Evolutionary conservation across 2,113 vertebrate species (phyloP), one percentile per base, ranked within the genome.

Genomic region (Plectropomus leopardus): DNA sequence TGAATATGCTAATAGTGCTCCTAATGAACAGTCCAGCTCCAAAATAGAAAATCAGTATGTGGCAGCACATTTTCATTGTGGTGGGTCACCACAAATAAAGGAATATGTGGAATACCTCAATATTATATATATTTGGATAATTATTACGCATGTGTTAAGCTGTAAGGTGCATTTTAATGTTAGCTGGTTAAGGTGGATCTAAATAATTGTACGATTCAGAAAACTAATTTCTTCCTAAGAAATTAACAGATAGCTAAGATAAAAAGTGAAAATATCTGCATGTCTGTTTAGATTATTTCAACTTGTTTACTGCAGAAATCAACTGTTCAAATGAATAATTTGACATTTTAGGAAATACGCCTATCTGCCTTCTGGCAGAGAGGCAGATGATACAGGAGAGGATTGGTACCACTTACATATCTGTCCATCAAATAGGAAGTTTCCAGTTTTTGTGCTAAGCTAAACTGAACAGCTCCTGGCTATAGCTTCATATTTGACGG

Each of bases 401-500:
- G 34, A 36, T 15, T 60, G 34, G 58, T 15, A 30, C 32, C 16
- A 1, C 60, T 64, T 64, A 45, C 7, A 24, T 24, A 61, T 24
- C 58, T 40, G 58, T 60, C 16, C 16, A 1, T 61, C 42, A 47
- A 65, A 47, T 10, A 21, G n/a, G 28, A 66, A 32, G 42, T 61
- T 55, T 70, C 40, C 32, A 48, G 14, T 30, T 19, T 17, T n/a
- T 28, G 23, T 51, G 28, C 36, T 50, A 47, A 78, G 32, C 64
- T 50, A 69, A 78, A 67, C 63, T 42, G 24, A 30, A 48, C 26
- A 53, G 55, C 64, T 75, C 26, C 26, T 51, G 50, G 17, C 57
- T 74, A 26, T 47, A n/a, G 28, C 65, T 40, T 59, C 60, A 5
- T 66, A 36, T 54, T 23, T 54, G 42, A 75, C 10, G 45, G 23